Conservation (phyloP, 35 echinoderm and acorn worm genomes). For the Ptychodera flava region DNA sequence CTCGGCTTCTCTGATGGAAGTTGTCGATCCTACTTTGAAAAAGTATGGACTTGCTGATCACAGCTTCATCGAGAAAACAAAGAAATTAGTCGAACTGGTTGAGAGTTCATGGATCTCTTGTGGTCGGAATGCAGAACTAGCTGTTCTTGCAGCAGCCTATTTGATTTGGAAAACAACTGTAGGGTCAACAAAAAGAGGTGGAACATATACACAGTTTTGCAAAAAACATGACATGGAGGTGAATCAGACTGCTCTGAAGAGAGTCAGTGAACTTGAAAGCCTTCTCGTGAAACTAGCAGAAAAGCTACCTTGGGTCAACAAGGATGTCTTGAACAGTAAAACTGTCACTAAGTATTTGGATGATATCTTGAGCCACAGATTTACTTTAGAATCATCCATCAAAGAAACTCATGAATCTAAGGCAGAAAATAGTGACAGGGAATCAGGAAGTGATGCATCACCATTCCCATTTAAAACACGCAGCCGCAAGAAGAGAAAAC, state of each 20-base stretch:
- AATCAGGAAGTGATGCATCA: not conserved
- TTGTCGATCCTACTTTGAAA: not conserved
- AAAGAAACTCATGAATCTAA: not conserved
- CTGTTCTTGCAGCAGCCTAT: not conserved
- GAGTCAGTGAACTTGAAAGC: not conserved
- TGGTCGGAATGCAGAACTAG: not conserved
- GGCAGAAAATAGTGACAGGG: not conserved
- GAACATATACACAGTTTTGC: not conserved
- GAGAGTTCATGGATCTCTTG: not conserved
- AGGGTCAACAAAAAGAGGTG: not conserved
- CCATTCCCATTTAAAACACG: not conserved
- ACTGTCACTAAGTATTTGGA: not conserved
- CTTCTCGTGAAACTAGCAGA: not conserved
- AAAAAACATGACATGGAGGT: not conserved
- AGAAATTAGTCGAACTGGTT: not conserved
- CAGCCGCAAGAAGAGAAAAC: not conserved
- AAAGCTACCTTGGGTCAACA: not conserved
- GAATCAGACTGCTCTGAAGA: not conserved
- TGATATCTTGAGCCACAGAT: not conserved
- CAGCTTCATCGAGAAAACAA: not conserved
- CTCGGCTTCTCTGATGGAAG: not conserved
- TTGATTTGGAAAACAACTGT: not conserved
- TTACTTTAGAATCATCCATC: not conserved
- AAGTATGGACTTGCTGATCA: not conserved
- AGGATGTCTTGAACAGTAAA: not conserved